phyloP scores from a whole-genome alignment of 1,140 invertebrate species.

The Apocrypta bakeri region DNA sequence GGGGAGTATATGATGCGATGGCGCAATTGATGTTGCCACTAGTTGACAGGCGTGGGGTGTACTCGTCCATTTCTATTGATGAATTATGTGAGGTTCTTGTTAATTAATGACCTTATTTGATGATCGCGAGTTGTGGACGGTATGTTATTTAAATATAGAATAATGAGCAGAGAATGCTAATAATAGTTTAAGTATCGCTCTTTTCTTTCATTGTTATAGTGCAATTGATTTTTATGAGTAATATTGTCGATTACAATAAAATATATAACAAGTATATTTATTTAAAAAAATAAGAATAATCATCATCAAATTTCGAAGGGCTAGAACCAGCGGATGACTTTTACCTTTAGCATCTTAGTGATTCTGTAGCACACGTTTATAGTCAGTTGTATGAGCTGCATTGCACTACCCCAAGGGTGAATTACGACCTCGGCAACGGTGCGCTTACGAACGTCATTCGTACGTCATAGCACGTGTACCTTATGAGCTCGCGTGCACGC shows the following conservation, averaged over 20 bases:
- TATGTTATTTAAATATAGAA: neutral
- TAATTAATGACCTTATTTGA: neutral
- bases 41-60: neutral
- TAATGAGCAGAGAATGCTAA: no score
- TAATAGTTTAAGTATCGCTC: no score
- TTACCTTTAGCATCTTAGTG: neutral
- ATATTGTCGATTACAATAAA: no score
- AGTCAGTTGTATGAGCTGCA: neutral
- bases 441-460: conserved; percentile 8
- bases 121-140: neutral
- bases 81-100: neutral
- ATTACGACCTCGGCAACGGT: conserved; percentile 13
- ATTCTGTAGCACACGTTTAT: neutral
- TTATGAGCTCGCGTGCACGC: conserved; percentile 6
- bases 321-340: neutral
- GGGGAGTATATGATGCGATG: neutral
- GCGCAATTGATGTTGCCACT: neutral
- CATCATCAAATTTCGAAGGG: neutral
- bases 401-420: neutral
- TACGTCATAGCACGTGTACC: neutral
- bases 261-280: no score
- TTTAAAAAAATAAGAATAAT: no score
- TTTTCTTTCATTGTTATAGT: no score
- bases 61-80: neutral
- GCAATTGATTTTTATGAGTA: no score